phyloP scores from a whole-genome alignment of 2,888 invertebrate species.

The Choristoneura rosaceana region DNA sequence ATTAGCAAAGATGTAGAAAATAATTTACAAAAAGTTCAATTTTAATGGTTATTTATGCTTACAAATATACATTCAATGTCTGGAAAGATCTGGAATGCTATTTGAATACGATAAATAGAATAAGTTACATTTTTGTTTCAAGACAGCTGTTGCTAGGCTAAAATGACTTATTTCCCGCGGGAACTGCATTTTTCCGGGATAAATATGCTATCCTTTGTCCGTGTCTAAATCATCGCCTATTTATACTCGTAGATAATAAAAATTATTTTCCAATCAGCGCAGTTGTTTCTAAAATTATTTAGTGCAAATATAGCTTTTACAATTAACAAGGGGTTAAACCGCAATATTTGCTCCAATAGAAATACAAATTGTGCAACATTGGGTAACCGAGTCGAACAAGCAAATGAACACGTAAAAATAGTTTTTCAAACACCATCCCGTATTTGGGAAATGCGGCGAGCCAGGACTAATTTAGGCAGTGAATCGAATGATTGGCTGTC shows the following conservation, averaged over 20 bases:
- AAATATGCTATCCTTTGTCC: too few relatives aligned
- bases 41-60: neutral
- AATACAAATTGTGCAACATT: conserved; percentile 24
- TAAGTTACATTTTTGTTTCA: too few relatives aligned
- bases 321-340: conserved; percentile 1
- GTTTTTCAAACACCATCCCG: conserved; percentile 25
- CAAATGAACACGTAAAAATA: conserved; percentile 29
- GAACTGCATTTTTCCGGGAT: too few relatives aligned
- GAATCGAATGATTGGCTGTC: conserved; percentile 39
- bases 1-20: neutral
- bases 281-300: neutral
- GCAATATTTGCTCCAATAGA: conserved; percentile 8
- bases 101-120: too few relatives aligned
- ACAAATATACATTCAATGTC: neutral
- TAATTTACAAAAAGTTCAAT: neutral
- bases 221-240: too few relatives aligned
- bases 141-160: too few relatives aligned
- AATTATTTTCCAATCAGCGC: too few relatives aligned
- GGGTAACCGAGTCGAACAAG: conserved; percentile 19
- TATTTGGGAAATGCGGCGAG: conserved; percentile 31
- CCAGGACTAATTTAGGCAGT: conserved; percentile 28
- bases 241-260: too few relatives aligned
- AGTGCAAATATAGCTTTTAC: neutral
- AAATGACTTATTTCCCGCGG: too few relatives aligned
- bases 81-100: too few relatives aligned